Evolutionary conservation across 1,140 invertebrate genomes (phyloP).

Genomic region (Rhyacophila brunnea): DNA sequence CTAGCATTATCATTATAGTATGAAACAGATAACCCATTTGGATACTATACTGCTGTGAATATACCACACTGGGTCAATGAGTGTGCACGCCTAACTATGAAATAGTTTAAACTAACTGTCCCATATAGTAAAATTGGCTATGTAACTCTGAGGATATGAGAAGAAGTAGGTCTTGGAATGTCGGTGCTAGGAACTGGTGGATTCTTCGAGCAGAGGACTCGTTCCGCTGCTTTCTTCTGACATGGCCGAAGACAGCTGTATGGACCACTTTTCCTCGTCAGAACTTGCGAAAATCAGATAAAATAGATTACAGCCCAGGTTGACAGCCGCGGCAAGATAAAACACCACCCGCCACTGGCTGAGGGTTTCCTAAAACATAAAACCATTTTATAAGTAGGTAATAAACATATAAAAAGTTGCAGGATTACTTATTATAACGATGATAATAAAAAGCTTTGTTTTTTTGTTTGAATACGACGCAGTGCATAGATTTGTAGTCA

Average conservation of each 20-base stretch:
- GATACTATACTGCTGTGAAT: no score
- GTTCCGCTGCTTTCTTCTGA: not conserved
- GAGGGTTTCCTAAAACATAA: conserved; percentile 77
- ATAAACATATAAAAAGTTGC: no score
- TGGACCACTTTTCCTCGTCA: conserved; percentile 75
- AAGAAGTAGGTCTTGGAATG: conserved; percentile 17
- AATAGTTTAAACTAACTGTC: not conserved
- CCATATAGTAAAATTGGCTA: conserved; percentile 33
- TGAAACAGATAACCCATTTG: no score
- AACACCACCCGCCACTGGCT: conserved; percentile 86
- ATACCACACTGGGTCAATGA: no score
- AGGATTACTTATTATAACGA: no score
- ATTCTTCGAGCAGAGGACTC: conserved; percentile 18
- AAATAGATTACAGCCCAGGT: conserved; percentile 73
- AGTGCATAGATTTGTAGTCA: no score
- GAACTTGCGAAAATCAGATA: conserved; percentile 82
- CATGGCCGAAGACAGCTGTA: conserved; percentile 8
- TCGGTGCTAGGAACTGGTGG: conserved; percentile 23
- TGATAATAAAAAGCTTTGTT: no score
- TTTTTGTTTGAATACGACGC: no score
- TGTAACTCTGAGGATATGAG: conserved; percentile 16
- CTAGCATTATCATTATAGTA: no score
- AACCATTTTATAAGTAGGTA: no score
- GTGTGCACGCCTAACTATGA: no score
- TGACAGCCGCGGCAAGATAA: conserved; percentile 79